Percentiles rank a stretch among this genome's conserved stretches.
Evolutionary conservation across 37 sponge, comb jelly and placozoan species (phyloP).

Genomic region (Hexactinellida sp.): DNA sequence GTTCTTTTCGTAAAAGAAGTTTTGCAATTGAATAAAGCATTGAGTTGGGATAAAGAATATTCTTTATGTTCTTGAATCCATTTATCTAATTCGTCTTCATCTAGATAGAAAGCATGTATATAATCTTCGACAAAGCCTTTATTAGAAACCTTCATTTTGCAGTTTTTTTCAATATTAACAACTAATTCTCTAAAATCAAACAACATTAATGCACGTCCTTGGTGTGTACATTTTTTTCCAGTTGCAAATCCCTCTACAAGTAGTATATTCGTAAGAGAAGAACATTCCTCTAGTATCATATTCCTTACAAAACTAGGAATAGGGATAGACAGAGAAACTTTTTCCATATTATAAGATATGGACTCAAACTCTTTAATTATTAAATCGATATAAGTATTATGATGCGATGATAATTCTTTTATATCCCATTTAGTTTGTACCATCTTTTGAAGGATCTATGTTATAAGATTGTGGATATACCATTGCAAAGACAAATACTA

Average conservation of each 20-base stretch:
- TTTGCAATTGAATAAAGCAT: background rate
- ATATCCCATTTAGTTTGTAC: background rate
- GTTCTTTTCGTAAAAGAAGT: background rate
- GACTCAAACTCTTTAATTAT: background rate
- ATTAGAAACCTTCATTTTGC: background rate
- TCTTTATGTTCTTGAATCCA: conserved; percentile 5
- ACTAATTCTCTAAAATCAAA: background rate
- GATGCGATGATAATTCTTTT: background rate
- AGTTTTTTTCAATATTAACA: background rate
- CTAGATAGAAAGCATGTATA: background rate
- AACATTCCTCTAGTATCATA: background rate
- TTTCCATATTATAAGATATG: background rate
- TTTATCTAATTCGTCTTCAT: background rate
- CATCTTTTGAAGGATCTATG: background rate
- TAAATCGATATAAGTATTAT: background rate
- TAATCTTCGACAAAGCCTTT: background rate
- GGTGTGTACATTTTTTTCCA: background rate
- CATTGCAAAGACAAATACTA: too few relatives aligned
- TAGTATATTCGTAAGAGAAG: background rate
- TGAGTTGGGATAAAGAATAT: background rate
- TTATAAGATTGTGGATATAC: too few relatives aligned
- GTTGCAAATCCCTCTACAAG: background rate
- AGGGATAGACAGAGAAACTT: background rate
- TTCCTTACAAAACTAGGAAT: background rate
- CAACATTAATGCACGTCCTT: background rate